Evolutionary conservation across 1,140 invertebrate genomes (phyloP).

Genomic region (Galleria mellonella): DNA sequence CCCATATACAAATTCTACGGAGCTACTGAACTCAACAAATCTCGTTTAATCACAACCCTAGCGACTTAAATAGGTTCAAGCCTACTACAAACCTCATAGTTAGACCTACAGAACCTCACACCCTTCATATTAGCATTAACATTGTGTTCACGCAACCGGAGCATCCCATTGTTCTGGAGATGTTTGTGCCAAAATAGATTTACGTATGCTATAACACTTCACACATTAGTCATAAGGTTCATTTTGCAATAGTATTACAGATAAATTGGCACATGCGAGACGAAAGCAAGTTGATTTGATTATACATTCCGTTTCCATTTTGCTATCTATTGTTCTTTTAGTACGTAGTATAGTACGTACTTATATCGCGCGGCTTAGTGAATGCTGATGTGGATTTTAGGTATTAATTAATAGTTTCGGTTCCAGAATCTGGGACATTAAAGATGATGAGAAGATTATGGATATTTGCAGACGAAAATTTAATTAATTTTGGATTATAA

Average conservation of each 20-base stretch:
- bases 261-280: constrained; percentile 1
- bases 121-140: constrained; percentile 44
- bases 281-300: constrained; percentile 41
- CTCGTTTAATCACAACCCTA: no score
- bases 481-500: no score
- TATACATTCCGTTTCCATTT: constrained; percentile 38
- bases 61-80: no score
- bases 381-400: no score
- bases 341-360: background rate
- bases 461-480: no score
- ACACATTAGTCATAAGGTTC: constrained; percentile 3
- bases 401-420: no score
- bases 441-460: no score
- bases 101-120: constrained; percentile 13
- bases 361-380: background rate
- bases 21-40: no score
- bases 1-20: no score
- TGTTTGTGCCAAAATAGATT: no score
- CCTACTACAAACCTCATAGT: constrained; percentile 5
- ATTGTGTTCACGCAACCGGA: constrained; percentile 27
- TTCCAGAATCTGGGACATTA: no score
- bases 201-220: no score
- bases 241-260: constrained; percentile 7
- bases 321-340: constrained; percentile 24
- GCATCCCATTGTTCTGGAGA: constrained; percentile 32